phyloP scores from a whole-genome alignment of 2,797 vertebrate genomes.

The Ambastaia sidthimunki region DNA sequence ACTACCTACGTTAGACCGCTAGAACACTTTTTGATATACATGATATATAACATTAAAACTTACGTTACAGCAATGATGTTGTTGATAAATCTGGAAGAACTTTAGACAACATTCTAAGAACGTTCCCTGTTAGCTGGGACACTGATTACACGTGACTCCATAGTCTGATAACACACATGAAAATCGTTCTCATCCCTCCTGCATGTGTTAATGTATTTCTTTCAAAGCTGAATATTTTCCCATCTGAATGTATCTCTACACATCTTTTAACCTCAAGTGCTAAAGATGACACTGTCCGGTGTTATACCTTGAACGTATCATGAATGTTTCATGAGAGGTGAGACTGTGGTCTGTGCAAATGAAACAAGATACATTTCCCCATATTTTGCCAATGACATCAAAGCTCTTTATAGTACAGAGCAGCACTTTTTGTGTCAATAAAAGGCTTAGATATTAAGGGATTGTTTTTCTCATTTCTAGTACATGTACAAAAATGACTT shows the following conservation, averaged over 20 bases:
- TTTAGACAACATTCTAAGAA: too few species aligned
- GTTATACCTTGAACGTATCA: conserved; percentile 52
- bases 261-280: conserved; percentile 59
- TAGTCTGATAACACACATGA: conserved; percentile 35
- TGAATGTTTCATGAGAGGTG: conserved; percentile 61
- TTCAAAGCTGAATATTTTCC: conserved; percentile 47
- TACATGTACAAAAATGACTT: not conserved
- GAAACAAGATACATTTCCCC: conserved; percentile 57
- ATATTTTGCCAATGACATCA: conserved; percentile 60
- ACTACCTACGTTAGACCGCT: too few species aligned
- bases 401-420: conserved; percentile 50
- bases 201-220: conserved; percentile 45
- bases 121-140: not conserved
- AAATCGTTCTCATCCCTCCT: conserved; percentile 20
- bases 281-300: conserved; percentile 55
- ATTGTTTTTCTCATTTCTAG: conserved; percentile 51
- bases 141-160: not conserved
- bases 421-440: conserved; percentile 57
- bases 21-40: too few species aligned
- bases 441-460: conserved; percentile 46
- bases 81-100: too few species aligned
- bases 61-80: too few species aligned
- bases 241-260: conserved; percentile 54
- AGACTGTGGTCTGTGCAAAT: conserved; percentile 54
- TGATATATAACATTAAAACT: too few species aligned